These are phyloP conservation scores for Chalcis sispes DNA, from an alignment of 2,888 invertebrate species.

Conservation along the genomic window DNA sequence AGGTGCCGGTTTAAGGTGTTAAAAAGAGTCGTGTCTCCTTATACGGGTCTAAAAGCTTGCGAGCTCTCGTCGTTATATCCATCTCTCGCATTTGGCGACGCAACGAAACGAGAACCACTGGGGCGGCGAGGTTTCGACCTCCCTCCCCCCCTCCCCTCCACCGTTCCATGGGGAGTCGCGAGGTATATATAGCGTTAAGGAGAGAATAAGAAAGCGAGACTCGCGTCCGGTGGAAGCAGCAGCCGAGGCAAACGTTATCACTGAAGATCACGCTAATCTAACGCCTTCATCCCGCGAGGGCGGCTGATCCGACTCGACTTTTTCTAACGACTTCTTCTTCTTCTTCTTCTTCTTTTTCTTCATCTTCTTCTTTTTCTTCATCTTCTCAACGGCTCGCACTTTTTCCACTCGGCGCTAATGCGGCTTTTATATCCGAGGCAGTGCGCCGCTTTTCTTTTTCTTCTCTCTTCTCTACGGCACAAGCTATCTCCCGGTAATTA, in stretches of 20 bases:
- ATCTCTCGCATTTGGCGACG: not conserved
- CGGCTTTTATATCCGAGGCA: conserved; percentile 49
- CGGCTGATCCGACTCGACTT: conserved; percentile 66
- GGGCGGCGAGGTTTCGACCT: not conserved
- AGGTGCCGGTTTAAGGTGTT: conserved; percentile 38
- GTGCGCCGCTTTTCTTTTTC: conserved; percentile 15
- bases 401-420: conserved; percentile 48
- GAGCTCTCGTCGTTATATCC: conserved; percentile 19
- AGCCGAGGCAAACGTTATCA: conserved; percentile 69
- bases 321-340: conserved; percentile 70
- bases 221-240: not conserved
- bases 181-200: not conserved
- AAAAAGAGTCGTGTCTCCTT: conserved; percentile 19
- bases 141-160: too few relatives aligned
- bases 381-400: too few relatives aligned
- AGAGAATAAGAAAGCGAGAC: conserved; percentile 53
- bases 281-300: conserved; percentile 62
- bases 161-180: too few relatives aligned
- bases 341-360: conserved; percentile 56
- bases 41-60: not conserved
- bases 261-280: conserved; percentile 75
- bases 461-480: conserved; percentile 1
- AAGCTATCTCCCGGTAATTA: conserved; percentile 64
- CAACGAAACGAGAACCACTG: conserved; percentile 6
- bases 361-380: conserved; percentile 25